A percentile compares a stretch with the other conserved stretches of the same genome.
Conservation (phyloP, 1,140 invertebrate genomes). For the Lordiphosa mommai region DNA sequence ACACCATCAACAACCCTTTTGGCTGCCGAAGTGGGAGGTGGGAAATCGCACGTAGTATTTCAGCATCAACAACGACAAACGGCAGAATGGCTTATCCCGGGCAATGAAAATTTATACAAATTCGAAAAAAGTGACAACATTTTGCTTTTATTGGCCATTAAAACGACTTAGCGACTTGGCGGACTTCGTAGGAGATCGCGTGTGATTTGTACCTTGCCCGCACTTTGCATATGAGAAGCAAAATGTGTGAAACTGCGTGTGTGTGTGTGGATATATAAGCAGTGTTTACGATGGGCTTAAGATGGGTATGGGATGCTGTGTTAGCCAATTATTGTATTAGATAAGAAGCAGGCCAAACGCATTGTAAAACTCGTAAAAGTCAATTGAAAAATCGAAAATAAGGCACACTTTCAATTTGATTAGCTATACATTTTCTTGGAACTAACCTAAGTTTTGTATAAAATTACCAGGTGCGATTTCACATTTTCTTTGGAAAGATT, state of each 20-base stretch:
- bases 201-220: conserved; percentile 63
- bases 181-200: conserved; percentile 39
- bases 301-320: not conserved
- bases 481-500: too few relatives aligned
- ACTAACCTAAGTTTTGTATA: too few relatives aligned
- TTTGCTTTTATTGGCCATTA: conserved; percentile 80
- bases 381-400: not conserved
- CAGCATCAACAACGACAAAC: conserved; percentile 57
- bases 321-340: conserved; percentile 8
- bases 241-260: conserved; percentile 13
- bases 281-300: conserved; percentile 11
- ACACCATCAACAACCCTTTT: conserved; percentile 76
- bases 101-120: conserved; percentile 79
- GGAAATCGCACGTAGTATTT: conserved; percentile 77
- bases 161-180: conserved; percentile 79
- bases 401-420: not conserved
- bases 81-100: conserved; percentile 71
- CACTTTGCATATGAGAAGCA: conserved; percentile 37
- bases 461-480: too few relatives aligned
- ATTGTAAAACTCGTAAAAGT: conserved; percentile 1
- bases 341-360: conserved; percentile 13
- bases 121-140: conserved; percentile 79
- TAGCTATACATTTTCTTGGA: too few relatives aligned
- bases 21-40: not conserved
- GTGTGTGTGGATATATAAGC: conserved; percentile 15